These are phyloP conservation scores for Sycophila texana DNA, from an alignment of 2,888 invertebrate species.

Conservation along the genomic window DNA sequence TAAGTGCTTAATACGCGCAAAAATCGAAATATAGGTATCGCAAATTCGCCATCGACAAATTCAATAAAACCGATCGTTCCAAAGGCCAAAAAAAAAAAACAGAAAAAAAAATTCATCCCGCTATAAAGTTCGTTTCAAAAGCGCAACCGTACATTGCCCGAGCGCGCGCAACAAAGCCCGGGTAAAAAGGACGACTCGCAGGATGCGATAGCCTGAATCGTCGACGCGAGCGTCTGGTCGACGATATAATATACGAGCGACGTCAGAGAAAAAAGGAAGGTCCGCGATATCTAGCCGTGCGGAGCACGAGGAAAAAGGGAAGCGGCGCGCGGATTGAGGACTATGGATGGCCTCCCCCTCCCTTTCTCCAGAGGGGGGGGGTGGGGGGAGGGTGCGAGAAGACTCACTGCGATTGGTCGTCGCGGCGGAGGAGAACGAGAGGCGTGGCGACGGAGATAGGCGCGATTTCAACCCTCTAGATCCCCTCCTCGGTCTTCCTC, in stretches of 20 bases:
- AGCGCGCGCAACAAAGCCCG: neutral
- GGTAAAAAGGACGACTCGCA: slow-evolving; percentile 7
- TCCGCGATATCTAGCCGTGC: neutral
- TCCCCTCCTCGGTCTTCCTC: neutral
- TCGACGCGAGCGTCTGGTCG: neutral
- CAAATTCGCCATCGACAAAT: too few relatives aligned
- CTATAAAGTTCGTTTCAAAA: too few relatives aligned
- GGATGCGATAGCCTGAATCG: slow-evolving; percentile 20
- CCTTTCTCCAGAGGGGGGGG: neutral
- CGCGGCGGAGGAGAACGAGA: neutral
- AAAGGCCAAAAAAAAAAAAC: too few relatives aligned
- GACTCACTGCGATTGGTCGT: slow-evolving; percentile 12
- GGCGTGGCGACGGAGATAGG: slow-evolving; percentile 19
- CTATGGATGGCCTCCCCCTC: neutral
- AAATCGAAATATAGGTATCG: too few relatives aligned
- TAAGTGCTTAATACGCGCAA: too few relatives aligned
- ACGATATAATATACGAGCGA: neutral
- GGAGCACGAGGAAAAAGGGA: neutral
- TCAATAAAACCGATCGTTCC: too few relatives aligned
- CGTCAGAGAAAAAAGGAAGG: neutral
- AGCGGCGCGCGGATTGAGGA: neutral
- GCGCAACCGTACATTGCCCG: neutral
- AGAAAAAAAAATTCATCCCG: too few relatives aligned
- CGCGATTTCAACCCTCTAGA: neutral
- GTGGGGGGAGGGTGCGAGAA: neutral